Evolutionary conservation across 2,797 vertebrate species (phyloP), one percentile per base, ranked within the genome.

Genomic region (Amazonetta brasiliensis): DNA sequence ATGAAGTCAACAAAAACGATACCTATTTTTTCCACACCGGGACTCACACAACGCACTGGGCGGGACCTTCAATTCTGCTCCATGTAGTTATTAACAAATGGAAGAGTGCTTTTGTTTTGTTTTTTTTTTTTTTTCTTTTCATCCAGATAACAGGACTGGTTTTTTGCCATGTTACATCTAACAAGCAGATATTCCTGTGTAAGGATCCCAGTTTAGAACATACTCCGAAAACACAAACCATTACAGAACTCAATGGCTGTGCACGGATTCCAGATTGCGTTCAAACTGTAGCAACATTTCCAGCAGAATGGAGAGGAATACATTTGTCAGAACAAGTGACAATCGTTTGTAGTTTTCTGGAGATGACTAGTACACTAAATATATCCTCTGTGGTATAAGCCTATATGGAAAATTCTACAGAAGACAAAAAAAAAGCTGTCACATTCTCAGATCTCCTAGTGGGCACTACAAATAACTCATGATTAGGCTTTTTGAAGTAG

Each of bases 1-100:
- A 95, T 48, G 78, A 95, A 87, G 91, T 91, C 83, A 96, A 96
- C 94, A 92, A 82, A 97, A 97, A 95, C 39, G 41, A 91, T 94
- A 92, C 88, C 94, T 92, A 71, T 68, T 81, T 68, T 16, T 67
- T 88, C 75, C 87, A 76, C 39, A 81, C 35, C 19, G 62, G 69
- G 18, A 91, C 89, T 95, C 97, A 78, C 94, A 96, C 94, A 96
- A 95, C 92, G 89, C 56, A 77, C 56, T 9, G 66, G 58, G 33
- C 26, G 52, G 73, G 43, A 76, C 94, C 77, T 96, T 95, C 84
- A 94, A 93, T 94, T 96, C 75, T 58, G 94, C 95, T 97, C 97
- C 97, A 97, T n/a, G 93, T 30, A 63, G 8, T 87, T 59, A 58
- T 12, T 88, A 74, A 66, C 55, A 64, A 77, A 13, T 6, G 55